Percentiles rank a stretch among this genome's conserved stretches.
Evolutionary conservation across 2,888 invertebrate species (phyloP).

Genomic region (Tachystola acroxantha): DNA sequence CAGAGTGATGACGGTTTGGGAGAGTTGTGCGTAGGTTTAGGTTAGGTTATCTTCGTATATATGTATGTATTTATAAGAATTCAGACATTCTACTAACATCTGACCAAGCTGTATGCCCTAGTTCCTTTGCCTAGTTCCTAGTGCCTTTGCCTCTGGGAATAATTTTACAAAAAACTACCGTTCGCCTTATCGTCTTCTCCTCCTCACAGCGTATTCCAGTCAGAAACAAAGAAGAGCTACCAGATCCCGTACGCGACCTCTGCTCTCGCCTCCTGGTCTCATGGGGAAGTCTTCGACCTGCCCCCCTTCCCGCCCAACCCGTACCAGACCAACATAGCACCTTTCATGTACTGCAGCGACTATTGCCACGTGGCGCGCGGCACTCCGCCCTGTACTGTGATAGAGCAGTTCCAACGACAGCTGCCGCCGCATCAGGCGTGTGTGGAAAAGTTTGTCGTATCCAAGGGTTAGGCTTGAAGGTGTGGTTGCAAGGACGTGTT

Average conservation of each 20-base stretch:
- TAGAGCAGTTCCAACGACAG: conserved; percentile 47
- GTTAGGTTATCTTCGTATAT: no score
- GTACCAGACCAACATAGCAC: conserved; percentile 62
- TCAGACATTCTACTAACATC: no score
- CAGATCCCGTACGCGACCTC: conserved; percentile 48
- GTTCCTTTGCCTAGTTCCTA: no score
- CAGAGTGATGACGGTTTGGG: no score
- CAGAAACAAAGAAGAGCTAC: conserved; percentile 58
- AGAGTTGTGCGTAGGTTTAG: no score
- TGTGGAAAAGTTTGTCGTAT: conserved; percentile 40
- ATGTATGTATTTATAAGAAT: no score
- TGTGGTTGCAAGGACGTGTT: no score
- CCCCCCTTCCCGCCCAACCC: conserved; percentile 63
- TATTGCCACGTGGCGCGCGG: conserved; percentile 64
- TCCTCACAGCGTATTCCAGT: conserved; percentile 49
- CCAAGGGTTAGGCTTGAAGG: conserved; percentile 36
- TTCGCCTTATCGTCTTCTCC: no score
- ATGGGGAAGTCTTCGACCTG: conserved; percentile 53
- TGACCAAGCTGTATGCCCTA: no score
- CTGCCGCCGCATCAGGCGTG: conserved; percentile 41
- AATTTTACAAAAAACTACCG: no score
- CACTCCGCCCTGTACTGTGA: conserved; percentile 51
- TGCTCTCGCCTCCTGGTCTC: conserved; percentile 48
- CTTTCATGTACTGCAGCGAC: conserved; percentile 71
- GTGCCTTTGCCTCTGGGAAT: no score